Percentiles rank a stretch among this genome's conserved stretches.
Evolutionary conservation across 1,140 invertebrate species (phyloP).

Genomic region (Diuraphis noxia): DNA sequence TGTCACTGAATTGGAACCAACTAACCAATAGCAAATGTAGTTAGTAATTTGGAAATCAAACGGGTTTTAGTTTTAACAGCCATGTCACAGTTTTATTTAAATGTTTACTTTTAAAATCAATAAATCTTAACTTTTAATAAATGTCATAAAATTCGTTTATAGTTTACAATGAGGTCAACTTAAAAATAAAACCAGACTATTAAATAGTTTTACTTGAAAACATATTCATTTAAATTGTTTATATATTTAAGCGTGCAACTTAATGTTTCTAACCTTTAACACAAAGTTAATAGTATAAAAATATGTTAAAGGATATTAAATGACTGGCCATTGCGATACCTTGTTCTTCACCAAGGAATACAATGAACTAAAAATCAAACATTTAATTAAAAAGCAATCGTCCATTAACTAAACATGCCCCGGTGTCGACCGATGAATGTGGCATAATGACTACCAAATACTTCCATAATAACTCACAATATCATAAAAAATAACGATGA

Average conservation of each 20-base stretch:
- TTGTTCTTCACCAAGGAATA: not conserved
- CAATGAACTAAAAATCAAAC: not conserved
- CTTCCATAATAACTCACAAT: not conserved
- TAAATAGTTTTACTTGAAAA: not conserved
- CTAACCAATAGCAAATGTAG: not conserved
- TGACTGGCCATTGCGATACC: not conserved
- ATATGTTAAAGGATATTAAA: not conserved
- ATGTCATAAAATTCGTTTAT: not conserved
- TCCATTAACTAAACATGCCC: not conserved
- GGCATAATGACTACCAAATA: not conserved
- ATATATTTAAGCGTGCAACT: not conserved
- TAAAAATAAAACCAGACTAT: not conserved
- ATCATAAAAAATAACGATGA: not conserved
- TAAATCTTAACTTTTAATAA: slow-evolving; percentile 9
- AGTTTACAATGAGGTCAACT: not conserved
- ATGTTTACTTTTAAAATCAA: not conserved
- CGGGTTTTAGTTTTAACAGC: not conserved
- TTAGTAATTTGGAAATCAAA: not conserved
- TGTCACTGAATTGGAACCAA: not conserved
- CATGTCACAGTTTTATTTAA: not conserved
- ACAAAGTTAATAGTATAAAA: too few species aligned
- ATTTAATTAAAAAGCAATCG: not conserved
- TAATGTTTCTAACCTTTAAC: slow-evolving; percentile 6
- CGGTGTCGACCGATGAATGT: not conserved
- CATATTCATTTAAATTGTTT: not conserved